phyloP scores from a whole-genome alignment of 2,113 vertebrate genomes.

The Mobula birostris region DNA sequence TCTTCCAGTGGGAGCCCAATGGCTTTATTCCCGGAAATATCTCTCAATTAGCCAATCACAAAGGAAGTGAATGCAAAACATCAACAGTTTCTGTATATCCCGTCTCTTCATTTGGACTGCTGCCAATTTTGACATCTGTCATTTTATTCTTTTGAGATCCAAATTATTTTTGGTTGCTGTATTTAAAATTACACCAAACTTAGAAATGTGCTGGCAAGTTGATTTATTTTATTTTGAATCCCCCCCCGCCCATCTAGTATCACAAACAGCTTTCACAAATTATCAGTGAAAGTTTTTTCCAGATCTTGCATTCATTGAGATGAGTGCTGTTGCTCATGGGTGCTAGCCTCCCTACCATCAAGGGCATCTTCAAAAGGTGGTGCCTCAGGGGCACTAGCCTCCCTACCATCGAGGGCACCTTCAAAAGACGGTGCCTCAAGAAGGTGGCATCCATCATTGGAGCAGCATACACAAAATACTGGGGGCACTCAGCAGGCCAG shows the following conservation, averaged over 20 bases:
- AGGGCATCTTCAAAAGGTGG: too few species aligned
- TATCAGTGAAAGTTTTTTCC: not conserved
- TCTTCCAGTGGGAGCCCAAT: constrained; percentile 14
- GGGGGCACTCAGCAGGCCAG: too few species aligned
- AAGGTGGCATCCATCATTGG: too few species aligned
- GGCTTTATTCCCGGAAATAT: constrained; percentile 27
- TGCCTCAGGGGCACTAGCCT: too few species aligned
- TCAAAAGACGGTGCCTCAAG: too few species aligned
- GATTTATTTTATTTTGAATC: not conserved
- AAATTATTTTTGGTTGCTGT: not conserved
- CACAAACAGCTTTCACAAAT: not conserved
- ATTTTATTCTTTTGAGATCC: not conserved
- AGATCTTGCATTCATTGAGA: not conserved
- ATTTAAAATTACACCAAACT: not conserved
- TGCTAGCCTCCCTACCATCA: too few species aligned
- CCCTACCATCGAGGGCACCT: too few species aligned
- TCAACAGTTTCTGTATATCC: not conserved
- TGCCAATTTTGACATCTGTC: constrained; percentile 22
- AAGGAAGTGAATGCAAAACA: not conserved
- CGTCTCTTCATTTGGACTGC: not conserved
- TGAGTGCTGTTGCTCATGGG: not conserved
- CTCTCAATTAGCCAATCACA: constrained; percentile 25
- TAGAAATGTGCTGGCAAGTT: not conserved
- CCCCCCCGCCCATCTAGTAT: not conserved
- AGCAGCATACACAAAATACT: too few species aligned